Percentiles rank a stretch among this genome's conserved stretches.
These are phyloP conservation scores for Schizopygopsis pylzovi DNA, from an alignment of 2,797 vertebrate species.

Conservation along the genomic window DNA sequence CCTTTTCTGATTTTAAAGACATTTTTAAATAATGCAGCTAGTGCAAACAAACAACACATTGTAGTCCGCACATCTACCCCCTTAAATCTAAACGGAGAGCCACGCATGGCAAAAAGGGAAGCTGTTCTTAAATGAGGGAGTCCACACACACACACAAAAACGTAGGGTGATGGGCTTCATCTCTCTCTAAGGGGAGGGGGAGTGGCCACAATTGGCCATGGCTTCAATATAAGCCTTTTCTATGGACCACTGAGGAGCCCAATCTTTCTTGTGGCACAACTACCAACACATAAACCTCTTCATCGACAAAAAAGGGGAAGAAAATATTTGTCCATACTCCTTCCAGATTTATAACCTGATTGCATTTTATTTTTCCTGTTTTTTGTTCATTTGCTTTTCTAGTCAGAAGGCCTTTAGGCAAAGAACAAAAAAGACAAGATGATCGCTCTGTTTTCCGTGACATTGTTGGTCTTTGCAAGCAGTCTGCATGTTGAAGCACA, in stretches of 20 bases:
- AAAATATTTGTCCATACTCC: conserved; percentile 21
- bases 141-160: conserved; percentile 53
- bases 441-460: conserved; percentile 86
- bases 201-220: conserved; percentile 76
- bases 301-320: conserved; percentile 51
- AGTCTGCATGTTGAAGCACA: conserved; percentile 66
- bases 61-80: not conserved
- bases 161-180: conserved; percentile 74
- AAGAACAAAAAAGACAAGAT: conserved; percentile 76
- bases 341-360: conserved; percentile 46
- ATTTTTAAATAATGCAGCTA: not conserved
- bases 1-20: not conserved
- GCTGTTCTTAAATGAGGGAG: conserved; percentile 66
- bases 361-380: conserved; percentile 17
- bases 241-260: conserved; percentile 74
- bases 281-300: conserved; percentile 64
- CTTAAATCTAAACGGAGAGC: conserved; percentile 32
- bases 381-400: conserved; percentile 65
- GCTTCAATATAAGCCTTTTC: conserved; percentile 82
- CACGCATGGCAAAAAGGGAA: conserved; percentile 25
- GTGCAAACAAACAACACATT: not conserved
- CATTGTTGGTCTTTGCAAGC: conserved; percentile 87
- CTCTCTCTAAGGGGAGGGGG: conserved; percentile 72
- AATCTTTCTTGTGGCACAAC: conserved; percentile 78
- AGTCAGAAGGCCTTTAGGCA: conserved; percentile 76